Percentiles rank a stretch among this genome's conserved stretches.
Evolutionary conservation across 1,140 invertebrate genomes (phyloP).

Genomic region (Drosophila pectinifera): DNA sequence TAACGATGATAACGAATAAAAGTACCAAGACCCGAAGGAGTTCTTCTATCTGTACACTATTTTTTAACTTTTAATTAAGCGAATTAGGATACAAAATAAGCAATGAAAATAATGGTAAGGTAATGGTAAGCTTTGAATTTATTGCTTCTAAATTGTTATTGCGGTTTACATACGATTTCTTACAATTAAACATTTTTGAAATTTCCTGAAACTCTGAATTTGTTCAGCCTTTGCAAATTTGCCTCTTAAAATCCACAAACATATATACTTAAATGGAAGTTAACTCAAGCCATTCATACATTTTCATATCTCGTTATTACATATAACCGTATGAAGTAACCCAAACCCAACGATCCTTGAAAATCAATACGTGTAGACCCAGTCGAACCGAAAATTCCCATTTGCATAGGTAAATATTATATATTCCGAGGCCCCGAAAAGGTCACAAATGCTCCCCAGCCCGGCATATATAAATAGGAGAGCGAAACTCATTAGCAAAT

Average conservation of each 20-base stretch:
- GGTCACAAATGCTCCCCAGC: constrained; percentile 47
- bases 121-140: background rate
- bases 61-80: background rate
- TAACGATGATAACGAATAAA: too few relatives aligned
- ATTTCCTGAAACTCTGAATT: background rate
- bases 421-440: constrained; percentile 36
- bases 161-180: background rate
- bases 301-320: constrained; percentile 7
- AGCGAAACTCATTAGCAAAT: constrained; percentile 80
- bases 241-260: background rate
- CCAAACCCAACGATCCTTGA: background rate
- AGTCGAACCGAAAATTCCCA: constrained; percentile 33
- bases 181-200: background rate
- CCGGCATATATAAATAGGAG: constrained; percentile 55
- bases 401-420: constrained; percentile 57
- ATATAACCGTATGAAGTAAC: background rate
- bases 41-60: background rate
- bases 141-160: background rate
- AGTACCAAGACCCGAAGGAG: background rate
- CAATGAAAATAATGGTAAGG: background rate
- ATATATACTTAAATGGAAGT: background rate
- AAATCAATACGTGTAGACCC: constrained; percentile 43
- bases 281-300: background rate
- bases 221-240: background rate
- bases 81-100: too few relatives aligned